These are phyloP conservation scores for Sinosuthora webbiana DNA, from an alignment of 2,113 vertebrate genomes.

Conservation along the genomic window DNA sequence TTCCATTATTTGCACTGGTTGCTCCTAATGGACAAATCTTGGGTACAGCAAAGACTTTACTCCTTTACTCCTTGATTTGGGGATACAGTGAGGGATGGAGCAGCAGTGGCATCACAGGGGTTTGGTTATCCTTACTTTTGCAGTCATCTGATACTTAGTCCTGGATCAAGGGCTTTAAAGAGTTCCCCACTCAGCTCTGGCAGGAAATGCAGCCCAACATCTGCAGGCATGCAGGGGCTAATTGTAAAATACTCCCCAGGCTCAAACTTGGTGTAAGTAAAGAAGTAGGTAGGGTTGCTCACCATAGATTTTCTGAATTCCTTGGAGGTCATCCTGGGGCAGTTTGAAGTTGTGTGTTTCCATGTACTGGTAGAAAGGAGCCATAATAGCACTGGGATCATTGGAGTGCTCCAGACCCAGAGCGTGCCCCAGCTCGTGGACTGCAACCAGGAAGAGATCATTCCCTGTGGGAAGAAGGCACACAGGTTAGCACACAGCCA, in stretches of 20 bases:
- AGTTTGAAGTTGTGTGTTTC: slow-evolving; percentile 98
- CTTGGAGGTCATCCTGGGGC: slow-evolving; percentile 95
- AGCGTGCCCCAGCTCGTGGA: slow-evolving; percentile 93
- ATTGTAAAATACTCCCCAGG: neutral
- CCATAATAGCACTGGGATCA: slow-evolving; percentile 97
- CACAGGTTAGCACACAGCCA: neutral
- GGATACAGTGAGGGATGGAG: neutral
- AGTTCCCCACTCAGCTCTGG: neutral
- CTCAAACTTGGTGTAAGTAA: neutral
- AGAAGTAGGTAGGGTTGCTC: neutral
- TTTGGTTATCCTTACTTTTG: neutral
- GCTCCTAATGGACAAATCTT: neutral
- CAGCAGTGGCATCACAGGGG: neutral
- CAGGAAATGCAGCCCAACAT: neutral
- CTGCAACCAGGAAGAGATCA: slow-evolving; percentile 93
- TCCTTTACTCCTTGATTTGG: neutral
- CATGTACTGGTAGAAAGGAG: slow-evolving; percentile 99
- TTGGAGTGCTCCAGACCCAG: slow-evolving; percentile 96
- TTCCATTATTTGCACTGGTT: neutral
- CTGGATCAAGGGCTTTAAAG: neutral
- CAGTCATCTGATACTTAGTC: neutral
- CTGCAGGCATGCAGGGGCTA: neutral
- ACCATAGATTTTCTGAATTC: slow-evolving; percentile 99
- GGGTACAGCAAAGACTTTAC: neutral
- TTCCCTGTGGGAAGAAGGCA: slow-evolving; percentile 80